Percentiles rank a stretch among this genome's conserved stretches.
phyloP scores from a whole-genome alignment of 2,888 invertebrate genomes.

The Parnassius apollo region DNA sequence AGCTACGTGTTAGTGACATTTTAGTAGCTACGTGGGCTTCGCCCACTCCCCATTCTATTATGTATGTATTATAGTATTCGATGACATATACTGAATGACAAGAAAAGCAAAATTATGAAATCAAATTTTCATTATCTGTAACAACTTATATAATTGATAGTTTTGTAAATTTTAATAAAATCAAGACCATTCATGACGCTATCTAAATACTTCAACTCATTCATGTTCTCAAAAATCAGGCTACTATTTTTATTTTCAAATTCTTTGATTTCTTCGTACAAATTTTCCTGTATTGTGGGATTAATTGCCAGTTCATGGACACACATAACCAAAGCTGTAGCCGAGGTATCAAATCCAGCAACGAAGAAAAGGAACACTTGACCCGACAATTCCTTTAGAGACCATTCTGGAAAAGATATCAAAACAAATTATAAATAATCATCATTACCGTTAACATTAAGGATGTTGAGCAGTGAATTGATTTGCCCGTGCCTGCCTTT shows the following conservation, averaged over 20 bases:
- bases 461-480: too few species aligned
- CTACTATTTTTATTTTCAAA: constrained; percentile 43
- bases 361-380: constrained; percentile 73
- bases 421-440: background rate
- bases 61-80: too few species aligned
- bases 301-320: constrained; percentile 68
- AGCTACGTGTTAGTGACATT: too few species aligned
- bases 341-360: constrained; percentile 72
- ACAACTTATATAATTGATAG: too few species aligned
- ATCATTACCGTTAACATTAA: background rate
- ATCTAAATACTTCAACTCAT: constrained; percentile 59
- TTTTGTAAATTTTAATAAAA: background rate
- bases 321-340: constrained; percentile 55
- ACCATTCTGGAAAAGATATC: constrained; percentile 56
- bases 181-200: constrained; percentile 56
- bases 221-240: constrained; percentile 49
- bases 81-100: too few species aligned
- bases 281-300: constrained; percentile 60
- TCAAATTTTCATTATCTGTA: too few species aligned
- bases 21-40: too few species aligned
- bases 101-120: too few species aligned
- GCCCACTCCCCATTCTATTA: too few species aligned
- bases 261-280: constrained; percentile 56
- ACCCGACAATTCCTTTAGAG: constrained; percentile 55
- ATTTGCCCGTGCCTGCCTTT: too few species aligned